A percentile compares a stretch with the other conserved stretches of the same genome.
These are phyloP conservation scores for Chaetoderma sp. DNA, from an alignment of 2,888 invertebrate genomes.

Conservation along the genomic window DNA sequence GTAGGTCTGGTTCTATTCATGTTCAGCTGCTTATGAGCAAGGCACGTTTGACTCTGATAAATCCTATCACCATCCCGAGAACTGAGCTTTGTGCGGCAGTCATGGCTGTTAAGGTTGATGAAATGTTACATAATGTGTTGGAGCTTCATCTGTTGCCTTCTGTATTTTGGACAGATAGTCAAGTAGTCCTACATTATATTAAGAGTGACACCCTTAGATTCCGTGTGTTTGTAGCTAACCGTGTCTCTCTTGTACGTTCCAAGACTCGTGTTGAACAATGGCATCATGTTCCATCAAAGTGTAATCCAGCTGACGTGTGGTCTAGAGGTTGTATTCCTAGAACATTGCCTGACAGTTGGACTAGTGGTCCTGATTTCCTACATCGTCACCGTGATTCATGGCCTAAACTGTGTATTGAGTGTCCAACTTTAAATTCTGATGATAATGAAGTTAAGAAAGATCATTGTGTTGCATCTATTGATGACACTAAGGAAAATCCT, in stretches of 20 bases:
- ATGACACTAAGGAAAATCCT: too few relatives aligned
- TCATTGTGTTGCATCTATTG: too few relatives aligned
- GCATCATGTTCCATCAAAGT: conserved; percentile 5
- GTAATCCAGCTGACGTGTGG: conserved; percentile 9
- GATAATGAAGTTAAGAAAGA: too few relatives aligned
- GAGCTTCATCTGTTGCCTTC: not conserved
- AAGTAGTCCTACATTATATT: conserved; percentile 11
- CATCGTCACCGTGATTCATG: too few relatives aligned
- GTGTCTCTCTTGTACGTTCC: not conserved
- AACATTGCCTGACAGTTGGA: conserved; percentile 3
- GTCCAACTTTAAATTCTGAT: too few relatives aligned
- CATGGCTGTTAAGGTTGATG: conserved; percentile 9
- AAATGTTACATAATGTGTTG: not conserved
- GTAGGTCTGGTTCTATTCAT: not conserved
- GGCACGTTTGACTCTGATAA: conserved; percentile 6
- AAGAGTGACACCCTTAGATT: conserved; percentile 10
- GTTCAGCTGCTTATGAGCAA: conserved; percentile 15
- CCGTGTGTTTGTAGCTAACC: conserved; percentile 17
- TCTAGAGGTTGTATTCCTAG: conserved; percentile 2
- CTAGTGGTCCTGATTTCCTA: conserved; percentile 7
- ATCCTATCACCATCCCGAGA: conserved; percentile 18
- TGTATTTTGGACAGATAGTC: conserved; percentile 20
- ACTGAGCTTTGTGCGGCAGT: conserved; percentile 14
- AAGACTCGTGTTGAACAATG: conserved; percentile 4
- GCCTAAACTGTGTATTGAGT: too few relatives aligned